These are phyloP conservation scores for Momotus momota DNA, from an alignment of 2,797 vertebrate genomes.

Conservation along the genomic window DNA sequence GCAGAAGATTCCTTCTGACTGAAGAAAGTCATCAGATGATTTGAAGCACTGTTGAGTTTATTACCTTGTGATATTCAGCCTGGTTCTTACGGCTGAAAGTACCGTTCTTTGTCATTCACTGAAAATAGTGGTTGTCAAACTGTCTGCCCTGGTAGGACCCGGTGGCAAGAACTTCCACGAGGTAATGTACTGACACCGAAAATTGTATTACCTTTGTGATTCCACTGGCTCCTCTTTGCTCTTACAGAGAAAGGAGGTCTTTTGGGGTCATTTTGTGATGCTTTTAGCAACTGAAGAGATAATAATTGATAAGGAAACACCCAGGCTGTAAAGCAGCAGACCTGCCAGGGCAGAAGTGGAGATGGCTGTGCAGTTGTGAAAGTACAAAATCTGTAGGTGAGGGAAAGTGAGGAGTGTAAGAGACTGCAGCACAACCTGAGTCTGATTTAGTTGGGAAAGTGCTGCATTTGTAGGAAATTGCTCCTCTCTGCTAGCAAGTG, in stretches of 20 bases:
- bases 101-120: neutral
- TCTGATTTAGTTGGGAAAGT: neutral
- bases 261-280: conserved; percentile 17
- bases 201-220: conserved; percentile 26
- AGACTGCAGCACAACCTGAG: neutral
- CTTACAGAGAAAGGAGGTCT: neutral
- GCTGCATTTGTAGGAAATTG: neutral
- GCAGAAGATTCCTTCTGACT: neutral
- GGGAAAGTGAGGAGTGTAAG: neutral
- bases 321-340: neutral
- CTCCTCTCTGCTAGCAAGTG: neutral
- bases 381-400: neutral
- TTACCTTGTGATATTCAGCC: neutral
- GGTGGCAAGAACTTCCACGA: neutral
- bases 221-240: neutral
- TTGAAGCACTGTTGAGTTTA: neutral
- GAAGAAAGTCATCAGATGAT: neutral
- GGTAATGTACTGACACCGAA: neutral
- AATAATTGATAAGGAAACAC: conserved; percentile 10
- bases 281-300: conserved; percentile 17
- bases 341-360: neutral
- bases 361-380: neutral
- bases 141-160: conserved; percentile 20
- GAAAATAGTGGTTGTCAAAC: neutral
- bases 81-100: neutral